Evolutionary conservation across 2,888 invertebrate genomes (phyloP).

Genomic region (Chrysodeixis includens): DNA sequence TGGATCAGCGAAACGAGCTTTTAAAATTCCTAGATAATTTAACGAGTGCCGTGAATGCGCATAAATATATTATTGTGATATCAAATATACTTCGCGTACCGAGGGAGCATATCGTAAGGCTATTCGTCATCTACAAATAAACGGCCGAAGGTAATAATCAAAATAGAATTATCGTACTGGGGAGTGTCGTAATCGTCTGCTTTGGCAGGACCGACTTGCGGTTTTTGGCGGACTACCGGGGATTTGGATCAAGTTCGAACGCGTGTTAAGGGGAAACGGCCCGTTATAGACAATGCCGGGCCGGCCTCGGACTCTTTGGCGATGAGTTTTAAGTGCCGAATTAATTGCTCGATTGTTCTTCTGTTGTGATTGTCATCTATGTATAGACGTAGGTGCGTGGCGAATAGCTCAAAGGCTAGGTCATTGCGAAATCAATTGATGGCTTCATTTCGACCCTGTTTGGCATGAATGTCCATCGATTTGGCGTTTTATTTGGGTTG

Average conservation of each 20-base stretch:
- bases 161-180: conserved; percentile 86
- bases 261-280: conserved; percentile 55
- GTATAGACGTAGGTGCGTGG: background rate
- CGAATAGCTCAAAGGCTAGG: background rate
- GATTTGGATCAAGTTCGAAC: conserved; percentile 69
- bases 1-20: conserved; percentile 77
- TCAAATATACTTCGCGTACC: conserved; percentile 61
- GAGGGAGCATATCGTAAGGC: conserved; percentile 74
- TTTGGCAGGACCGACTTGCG: conserved; percentile 77
- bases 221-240: conserved; percentile 72
- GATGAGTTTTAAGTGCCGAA: conserved; percentile 46
- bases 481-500: background rate
- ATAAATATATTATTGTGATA: conserved; percentile 65
- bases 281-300: conserved; percentile 50
- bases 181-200: conserved; percentile 83
- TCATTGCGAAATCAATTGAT: background rate
- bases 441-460: background rate
- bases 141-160: conserved; percentile 88
- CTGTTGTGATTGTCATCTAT: conserved; percentile 22
- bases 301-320: conserved; percentile 53
- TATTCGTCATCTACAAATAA: conserved; percentile 88
- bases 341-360: conserved; percentile 8
- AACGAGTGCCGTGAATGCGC: conserved; percentile 70
- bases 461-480: background rate
- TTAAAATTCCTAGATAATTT: conserved; percentile 88